Evolutionary conservation across 2,113 vertebrate genomes (phyloP).

Genomic region (Columba livia): DNA sequence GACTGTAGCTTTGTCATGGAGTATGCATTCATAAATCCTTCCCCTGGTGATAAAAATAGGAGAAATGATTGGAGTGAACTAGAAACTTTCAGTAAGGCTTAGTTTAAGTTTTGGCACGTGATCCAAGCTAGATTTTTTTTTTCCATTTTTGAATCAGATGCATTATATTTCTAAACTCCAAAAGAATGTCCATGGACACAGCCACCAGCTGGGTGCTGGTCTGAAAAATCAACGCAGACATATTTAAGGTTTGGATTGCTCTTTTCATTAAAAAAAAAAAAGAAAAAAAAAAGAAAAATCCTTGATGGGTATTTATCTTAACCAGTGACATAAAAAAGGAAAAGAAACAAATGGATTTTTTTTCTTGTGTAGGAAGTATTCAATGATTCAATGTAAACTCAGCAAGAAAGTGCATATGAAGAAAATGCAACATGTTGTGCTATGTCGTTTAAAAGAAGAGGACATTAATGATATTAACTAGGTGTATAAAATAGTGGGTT

Average conservation of each 20-base stretch:
- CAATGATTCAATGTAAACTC: background rate
- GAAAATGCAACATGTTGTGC: background rate
- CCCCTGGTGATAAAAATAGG: conserved; percentile 37
- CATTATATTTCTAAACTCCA: conserved; percentile 66
- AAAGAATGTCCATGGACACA: conserved; percentile 49
- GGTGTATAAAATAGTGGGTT: conserved; percentile 39
- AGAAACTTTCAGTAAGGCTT: conserved; percentile 42
- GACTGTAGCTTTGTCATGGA: background rate
- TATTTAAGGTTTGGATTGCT: conserved; percentile 62
- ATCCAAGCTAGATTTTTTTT: conserved; percentile 48
- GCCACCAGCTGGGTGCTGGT: conserved; percentile 22
- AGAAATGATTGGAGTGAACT: conserved; percentile 28
- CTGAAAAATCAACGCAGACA: conserved; percentile 51
- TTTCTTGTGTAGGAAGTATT: background rate
- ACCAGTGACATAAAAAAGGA: background rate
- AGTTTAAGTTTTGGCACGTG: conserved; percentile 58
- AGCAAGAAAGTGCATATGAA: background rate
- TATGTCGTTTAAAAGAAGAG: conserved; percentile 31
- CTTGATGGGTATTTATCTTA: conserved; percentile 56
- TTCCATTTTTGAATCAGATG: conserved; percentile 13
- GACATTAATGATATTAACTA: conserved; percentile 22
- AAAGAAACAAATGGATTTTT: background rate
- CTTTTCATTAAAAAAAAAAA: conserved; percentile 51
- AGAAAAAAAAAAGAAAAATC: background rate
- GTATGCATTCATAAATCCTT: conserved; percentile 14